Base-by-base conservation (phyloP, 2,888 invertebrate genomes). In the Callosobruchus maculatus region DNA sequence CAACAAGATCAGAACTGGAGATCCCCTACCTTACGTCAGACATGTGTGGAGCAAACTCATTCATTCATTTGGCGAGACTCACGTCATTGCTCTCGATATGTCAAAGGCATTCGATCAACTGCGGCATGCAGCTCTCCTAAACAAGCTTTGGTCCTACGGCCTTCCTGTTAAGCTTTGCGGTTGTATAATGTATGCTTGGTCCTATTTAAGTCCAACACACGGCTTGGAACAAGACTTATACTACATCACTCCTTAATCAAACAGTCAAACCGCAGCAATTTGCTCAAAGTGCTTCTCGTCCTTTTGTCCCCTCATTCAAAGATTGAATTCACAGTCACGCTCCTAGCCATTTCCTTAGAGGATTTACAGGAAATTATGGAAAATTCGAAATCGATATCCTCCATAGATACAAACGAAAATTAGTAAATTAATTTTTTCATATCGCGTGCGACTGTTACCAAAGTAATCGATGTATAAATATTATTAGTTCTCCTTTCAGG, bases 291-390 rank as follows among this genome's bases (percentile, higher is more conserved):
- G 49, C 49, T 21, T 22, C 68, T 22, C 20, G 20, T 68, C 7
- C 7, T 20, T 20, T 68, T 68, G 20, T 21, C 68, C 68, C 49
- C 49, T 49, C 18, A 49, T 49, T 49, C 49, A 49, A 49, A 49
- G 49, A 49, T 49, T 22, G 7, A 70, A 76, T 74, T 74, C 75
- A 72, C 67, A 77, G 79, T 79, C 80, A 81, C 79, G 80, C 76
- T 78, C 77, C 76, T 71, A 75, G 79, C 78, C 76, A 80, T 81
- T 80, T 81, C 81, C 80, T 80, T 77, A 70, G 81, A 78, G 81
- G 77, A 77, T 80, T 76, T 74, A 74, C 81, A 80, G 81, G 81
- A 81, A 81, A 81, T 81, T 81, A 76, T 74, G 79, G 76, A 76
- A 78, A 78, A 81, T 79, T 78, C 75, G 77, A 76, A 79, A 81